Base-by-base conservation (phyloP, 2,888 invertebrate genomes). In the Coenonympha arcania region DNA sequence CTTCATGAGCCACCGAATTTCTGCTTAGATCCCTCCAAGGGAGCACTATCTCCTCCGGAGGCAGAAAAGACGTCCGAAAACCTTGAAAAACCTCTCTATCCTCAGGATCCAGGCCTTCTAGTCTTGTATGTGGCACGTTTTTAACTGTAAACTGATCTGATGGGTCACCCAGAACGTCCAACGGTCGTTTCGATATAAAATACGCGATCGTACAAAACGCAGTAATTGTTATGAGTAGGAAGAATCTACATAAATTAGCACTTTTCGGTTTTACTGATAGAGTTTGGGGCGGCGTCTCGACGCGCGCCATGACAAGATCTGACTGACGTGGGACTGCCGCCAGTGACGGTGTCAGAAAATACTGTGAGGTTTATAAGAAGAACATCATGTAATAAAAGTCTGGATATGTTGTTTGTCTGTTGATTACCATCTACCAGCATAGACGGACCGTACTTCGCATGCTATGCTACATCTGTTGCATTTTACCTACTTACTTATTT, bases 11-110 rank as follows among this genome's bases (percentile, higher is more conserved):
- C 18, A 72, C 73, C 22, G 60, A 61, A 44, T 66, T 68, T 4
- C 57, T 47, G 22, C 63, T 60, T 0, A 58, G 57, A 44, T 69
- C 48, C 11, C 57, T 65, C 11, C 66, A 68, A 26, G 87, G 85
- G 26, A 89, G 69, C 33, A 83, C 71, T 33, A 87, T 73, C 36
- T 86, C 85, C 46, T 88, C 88, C 0, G 78, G 73, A 0, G 91
- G 90, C 33, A 90, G 69, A 61, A 89, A 91, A 11, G 90, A 90
- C 0, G 91, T 91, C 39, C 88, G 86, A 44, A 89, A 88, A 55
- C 90, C 90, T 58, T 88, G 83, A 64, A 90, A 87, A 0, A 90
- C 76, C 39, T 89, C 88, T 45, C 88, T 76, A 51, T 90, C 89
- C 49, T 90, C 89, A 11, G 88, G 75, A 57, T 89, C 79, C 2